Percentiles rank a stretch among this genome's conserved stretches.
These are phyloP conservation scores for Periophthalmus magnuspinnatus DNA, from an alignment of 2,797 vertebrate genomes.

Conservation along the genomic window DNA sequence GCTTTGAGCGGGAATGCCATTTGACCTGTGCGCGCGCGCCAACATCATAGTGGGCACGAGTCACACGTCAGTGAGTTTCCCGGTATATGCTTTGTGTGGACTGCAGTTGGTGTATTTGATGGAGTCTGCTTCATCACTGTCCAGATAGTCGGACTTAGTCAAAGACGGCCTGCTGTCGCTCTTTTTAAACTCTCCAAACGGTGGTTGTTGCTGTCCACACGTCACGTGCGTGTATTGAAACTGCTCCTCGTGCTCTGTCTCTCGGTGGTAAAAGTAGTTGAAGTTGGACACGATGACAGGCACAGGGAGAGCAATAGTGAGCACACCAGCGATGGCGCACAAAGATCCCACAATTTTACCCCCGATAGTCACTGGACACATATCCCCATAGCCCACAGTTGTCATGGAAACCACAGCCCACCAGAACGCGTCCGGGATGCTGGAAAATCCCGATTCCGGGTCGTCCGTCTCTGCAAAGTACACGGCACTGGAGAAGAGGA, in stretches of 20 bases:
- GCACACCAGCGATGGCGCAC: slow-evolving; percentile 91
- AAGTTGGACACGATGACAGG: slow-evolving; percentile 96
- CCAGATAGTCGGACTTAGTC: slow-evolving; percentile 84
- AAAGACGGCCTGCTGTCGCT: slow-evolving; percentile 83
- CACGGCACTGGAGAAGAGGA: slow-evolving; percentile 92
- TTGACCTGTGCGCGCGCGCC: slow-evolving; percentile 22
- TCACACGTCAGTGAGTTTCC: slow-evolving; percentile 91
- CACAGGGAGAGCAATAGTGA: slow-evolving; percentile 91
- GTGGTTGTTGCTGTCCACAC: slow-evolving; percentile 84
- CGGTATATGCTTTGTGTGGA: slow-evolving; percentile 81
- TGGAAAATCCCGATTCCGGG: slow-evolving; percentile 85
- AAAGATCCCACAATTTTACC: slow-evolving; percentile 94
- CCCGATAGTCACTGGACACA: slow-evolving; percentile 92
- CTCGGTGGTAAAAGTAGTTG: slow-evolving; percentile 96
- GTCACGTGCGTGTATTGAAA: slow-evolving; percentile 91
- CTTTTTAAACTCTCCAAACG: slow-evolving; percentile 80
- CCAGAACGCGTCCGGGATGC: slow-evolving; percentile 96
- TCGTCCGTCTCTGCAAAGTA: slow-evolving; percentile 95
- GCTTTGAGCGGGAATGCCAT: slow-evolving; percentile 37
- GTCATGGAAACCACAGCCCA: slow-evolving; percentile 98
- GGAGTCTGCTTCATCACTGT: slow-evolving; percentile 82
- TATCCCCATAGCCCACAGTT: slow-evolving; percentile 93
- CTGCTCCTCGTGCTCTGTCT: slow-evolving; percentile 93
- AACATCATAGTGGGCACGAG: background rate
- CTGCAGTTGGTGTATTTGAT: slow-evolving; percentile 87